Evolutionary conservation across 2,888 invertebrate species (phyloP).

Genomic region (Notocelia uddmanniana): DNA sequence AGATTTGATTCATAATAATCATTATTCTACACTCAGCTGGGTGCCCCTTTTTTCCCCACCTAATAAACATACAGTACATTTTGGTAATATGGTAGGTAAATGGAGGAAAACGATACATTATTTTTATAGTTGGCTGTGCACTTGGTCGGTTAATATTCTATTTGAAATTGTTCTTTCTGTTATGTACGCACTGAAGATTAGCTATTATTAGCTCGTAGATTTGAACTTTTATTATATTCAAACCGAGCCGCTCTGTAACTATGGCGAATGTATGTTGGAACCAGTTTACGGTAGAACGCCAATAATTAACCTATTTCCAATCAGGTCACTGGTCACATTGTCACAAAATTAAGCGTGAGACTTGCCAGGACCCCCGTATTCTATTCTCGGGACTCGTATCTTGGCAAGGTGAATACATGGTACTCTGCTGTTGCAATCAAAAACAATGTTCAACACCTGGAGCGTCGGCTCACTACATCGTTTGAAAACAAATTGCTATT

Average conservation of each 20-base stretch:
- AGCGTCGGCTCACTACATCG: background rate
- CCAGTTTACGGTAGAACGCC: background rate
- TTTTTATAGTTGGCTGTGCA: too few relatives aligned
- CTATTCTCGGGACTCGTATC: background rate
- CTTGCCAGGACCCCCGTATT: background rate
- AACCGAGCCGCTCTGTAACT: too few relatives aligned
- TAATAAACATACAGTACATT: constrained; percentile 1
- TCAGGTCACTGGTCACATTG: background rate
- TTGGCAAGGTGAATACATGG: background rate
- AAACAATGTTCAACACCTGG: background rate
- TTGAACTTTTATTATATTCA: too few relatives aligned
- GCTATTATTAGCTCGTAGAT: too few relatives aligned
- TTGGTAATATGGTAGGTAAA: too few relatives aligned
- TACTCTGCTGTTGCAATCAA: background rate
- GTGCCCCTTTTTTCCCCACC: background rate
- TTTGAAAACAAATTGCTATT: background rate
- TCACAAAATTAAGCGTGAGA: background rate
- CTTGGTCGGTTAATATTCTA: too few relatives aligned
- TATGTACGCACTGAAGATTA: too few relatives aligned
- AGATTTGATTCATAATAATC: constrained; percentile 35
- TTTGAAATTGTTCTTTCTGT: too few relatives aligned
- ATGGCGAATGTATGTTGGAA: background rate
- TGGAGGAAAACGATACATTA: too few relatives aligned
- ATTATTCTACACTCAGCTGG: background rate
- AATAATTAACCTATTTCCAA: background rate